Percentiles rank a stretch among this genome's conserved stretches.
Evolutionary conservation across 2,113 vertebrate species (phyloP).

Genomic region (Leucoraja erinaceus): DNA sequence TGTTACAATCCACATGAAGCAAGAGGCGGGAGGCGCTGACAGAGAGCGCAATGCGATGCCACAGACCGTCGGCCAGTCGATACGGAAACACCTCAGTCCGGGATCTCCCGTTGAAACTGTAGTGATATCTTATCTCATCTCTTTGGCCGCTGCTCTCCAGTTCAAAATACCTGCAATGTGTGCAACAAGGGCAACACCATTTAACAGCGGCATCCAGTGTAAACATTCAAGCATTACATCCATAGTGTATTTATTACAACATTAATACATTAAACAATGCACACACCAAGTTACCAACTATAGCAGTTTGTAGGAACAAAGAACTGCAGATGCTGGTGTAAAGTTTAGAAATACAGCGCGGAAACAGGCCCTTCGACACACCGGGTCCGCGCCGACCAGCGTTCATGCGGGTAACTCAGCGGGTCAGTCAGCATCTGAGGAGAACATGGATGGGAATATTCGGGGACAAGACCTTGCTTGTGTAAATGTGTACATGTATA

Average conservation of each 20-base stretch:
- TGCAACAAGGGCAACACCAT: constrained; percentile 34
- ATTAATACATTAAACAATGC: neutral
- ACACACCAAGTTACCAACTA: neutral
- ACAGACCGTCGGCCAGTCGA: constrained; percentile 82
- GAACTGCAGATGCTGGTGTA: no score
- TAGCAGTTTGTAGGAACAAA: no score
- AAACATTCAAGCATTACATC: neutral
- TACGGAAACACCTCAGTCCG: constrained; percentile 85
- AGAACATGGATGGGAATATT: no score
- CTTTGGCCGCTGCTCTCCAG: constrained; percentile 87
- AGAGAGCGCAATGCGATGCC: constrained; percentile 80
- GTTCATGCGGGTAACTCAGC: no score
- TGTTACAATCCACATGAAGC: constrained; percentile 87
- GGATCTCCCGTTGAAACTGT: constrained; percentile 72
- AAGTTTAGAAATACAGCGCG: no score
- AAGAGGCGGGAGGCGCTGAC: constrained; percentile 80
- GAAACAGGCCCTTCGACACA: no score
- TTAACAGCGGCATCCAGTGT: neutral
- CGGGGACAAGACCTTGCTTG: no score
- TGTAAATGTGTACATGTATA: no score
- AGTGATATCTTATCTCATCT: constrained; percentile 86
- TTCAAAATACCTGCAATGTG: constrained; percentile 77
- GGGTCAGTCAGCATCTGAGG: no score
- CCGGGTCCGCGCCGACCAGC: no score
- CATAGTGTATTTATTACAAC: neutral